Percentiles rank a stretch among this genome's conserved stretches.
These are phyloP conservation scores for Gastrophysa polygoni DNA, from an alignment of 2,888 invertebrate species.

Conservation along the genomic window DNA sequence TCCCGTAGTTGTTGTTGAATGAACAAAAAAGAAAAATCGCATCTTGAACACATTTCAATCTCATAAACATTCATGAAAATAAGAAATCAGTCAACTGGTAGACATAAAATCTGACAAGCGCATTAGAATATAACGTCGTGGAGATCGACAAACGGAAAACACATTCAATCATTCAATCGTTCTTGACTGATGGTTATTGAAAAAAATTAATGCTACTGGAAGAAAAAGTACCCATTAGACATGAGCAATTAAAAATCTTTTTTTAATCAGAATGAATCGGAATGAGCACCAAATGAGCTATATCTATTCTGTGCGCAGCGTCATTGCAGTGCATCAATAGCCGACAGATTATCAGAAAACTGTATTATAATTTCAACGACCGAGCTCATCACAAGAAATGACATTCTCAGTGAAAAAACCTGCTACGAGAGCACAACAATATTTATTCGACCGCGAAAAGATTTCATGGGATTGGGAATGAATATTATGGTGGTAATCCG, in stretches of 20 bases:
- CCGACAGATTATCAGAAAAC: slow-evolving; percentile 54
- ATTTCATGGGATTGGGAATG: too few species aligned
- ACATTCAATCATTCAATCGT: slow-evolving; percentile 34
- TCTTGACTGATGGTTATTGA: slow-evolving; percentile 40
- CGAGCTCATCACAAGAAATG: slow-evolving; percentile 33
- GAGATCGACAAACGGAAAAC: slow-evolving; percentile 30
- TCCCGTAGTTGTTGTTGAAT: too few species aligned
- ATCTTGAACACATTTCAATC: too few species aligned
- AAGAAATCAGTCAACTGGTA: not conserved
- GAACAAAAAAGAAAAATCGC: too few species aligned
- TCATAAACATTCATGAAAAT: too few species aligned
- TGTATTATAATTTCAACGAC: slow-evolving; percentile 55
- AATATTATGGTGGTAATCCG: too few species aligned
- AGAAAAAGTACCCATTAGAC: slow-evolving; percentile 50
- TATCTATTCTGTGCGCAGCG: slow-evolving; percentile 54
- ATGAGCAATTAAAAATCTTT: slow-evolving; percentile 57
- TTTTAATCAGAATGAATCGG: slow-evolving; percentile 57
- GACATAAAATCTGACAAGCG: not conserved
- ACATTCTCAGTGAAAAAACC: slow-evolving; percentile 24
- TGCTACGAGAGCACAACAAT: slow-evolving; percentile 14
- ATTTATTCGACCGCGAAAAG: not conserved
- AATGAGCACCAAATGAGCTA: slow-evolving; percentile 55
- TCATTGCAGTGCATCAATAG: slow-evolving; percentile 52
- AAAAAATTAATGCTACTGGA: slow-evolving; percentile 47
- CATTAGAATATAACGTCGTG: not conserved